Evolutionary conservation across 2,888 invertebrate species (phyloP), one percentile per base, ranked within the genome.

Genomic region (Pristionchus entomophagus): DNA sequence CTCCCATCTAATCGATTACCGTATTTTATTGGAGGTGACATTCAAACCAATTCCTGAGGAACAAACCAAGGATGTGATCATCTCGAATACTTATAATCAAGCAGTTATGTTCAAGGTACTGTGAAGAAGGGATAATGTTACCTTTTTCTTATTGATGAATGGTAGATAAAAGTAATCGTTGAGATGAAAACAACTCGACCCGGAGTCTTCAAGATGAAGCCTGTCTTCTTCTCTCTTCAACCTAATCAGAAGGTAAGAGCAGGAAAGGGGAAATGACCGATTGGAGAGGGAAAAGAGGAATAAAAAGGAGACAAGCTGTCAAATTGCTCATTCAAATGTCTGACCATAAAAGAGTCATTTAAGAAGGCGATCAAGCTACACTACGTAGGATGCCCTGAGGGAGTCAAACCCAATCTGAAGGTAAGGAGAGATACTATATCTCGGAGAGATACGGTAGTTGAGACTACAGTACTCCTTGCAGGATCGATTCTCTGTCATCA

Each of bases 111-210:
- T 84, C 65, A 84, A 84, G 65, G 83, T 80, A 51, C 32, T 19
- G 35, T 35, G 6, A 19, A 19, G 8, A 26, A 38, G 22, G 1
- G 29, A 59, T 35, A 0, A 35, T 53, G n/a, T n/a, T n/a, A n/a
- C n/a, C n/a, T n/a, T n/a, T n/a, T n/a, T n/a, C n/a, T n/a, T n/a
- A n/a, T n/a, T n/a, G n/a, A n/a, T n/a, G n/a, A n/a, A n/a, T n/a
- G n/a, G 45, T 53, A 6, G 56, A 35, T 22, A 8, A 56, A 53
- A 35, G 22, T 32, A n/a, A 32, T 32, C 14, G 19, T 51, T 82
- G 8, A 84, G 83, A 84, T 84, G 83, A 84, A 84, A 22, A 65
- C 83, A 49, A 84, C 83, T 84, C 83, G 83, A 38, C 62, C 83
- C 8, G 83, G 65, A n/a, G 32, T 45, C 19, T 84, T 84, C 65